Evolutionary conservation across 1,140 invertebrate genomes (phyloP).

Genomic region (Phthorimaea operculella): DNA sequence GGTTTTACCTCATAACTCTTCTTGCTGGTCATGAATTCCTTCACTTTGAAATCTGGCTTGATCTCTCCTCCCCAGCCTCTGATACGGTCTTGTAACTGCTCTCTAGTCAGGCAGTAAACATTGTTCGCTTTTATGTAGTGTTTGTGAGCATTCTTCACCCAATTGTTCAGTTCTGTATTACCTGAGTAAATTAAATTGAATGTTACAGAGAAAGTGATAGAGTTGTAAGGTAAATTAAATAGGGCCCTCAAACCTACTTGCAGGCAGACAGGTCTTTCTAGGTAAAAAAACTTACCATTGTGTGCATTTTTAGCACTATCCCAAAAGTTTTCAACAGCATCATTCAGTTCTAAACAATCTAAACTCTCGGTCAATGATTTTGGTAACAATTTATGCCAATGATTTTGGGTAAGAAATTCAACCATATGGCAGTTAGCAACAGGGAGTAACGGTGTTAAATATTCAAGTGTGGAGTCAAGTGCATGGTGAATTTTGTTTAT

Average conservation of each 20-base stretch:
- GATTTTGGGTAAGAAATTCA: conserved; percentile 79
- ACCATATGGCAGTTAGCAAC: conserved; percentile 84
- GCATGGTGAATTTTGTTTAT: conserved; percentile 43
- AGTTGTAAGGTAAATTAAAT: too few relatives aligned
- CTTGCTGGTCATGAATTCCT: conserved; percentile 81
- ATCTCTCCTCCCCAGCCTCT: conserved; percentile 30
- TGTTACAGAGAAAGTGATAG: too few relatives aligned
- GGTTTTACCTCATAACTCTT: conserved; percentile 88
- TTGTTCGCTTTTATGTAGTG: conserved; percentile 50
- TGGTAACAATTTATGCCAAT: conserved; percentile 74
- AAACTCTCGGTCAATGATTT: conserved; percentile 67
- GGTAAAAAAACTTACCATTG: too few relatives aligned
- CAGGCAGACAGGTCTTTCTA: too few relatives aligned
- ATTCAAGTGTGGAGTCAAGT: conserved; percentile 68
- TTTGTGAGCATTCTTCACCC: conserved; percentile 32
- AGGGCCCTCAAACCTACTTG: too few relatives aligned
- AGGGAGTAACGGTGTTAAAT: conserved; percentile 70
- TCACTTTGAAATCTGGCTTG: conserved; percentile 51
- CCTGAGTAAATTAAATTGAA: not conserved
- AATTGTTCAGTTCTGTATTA: conserved; percentile 24
- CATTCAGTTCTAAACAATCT: conserved; percentile 43
- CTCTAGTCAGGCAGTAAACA: conserved; percentile 50
- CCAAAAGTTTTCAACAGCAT: conserved; percentile 57
- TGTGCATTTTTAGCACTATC: conserved; percentile 28
- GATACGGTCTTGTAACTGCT: conserved; percentile 55